Evolutionary conservation across 2,888 invertebrate species (phyloP).

Genomic region (Caenorhabditis zanzibari): DNA sequence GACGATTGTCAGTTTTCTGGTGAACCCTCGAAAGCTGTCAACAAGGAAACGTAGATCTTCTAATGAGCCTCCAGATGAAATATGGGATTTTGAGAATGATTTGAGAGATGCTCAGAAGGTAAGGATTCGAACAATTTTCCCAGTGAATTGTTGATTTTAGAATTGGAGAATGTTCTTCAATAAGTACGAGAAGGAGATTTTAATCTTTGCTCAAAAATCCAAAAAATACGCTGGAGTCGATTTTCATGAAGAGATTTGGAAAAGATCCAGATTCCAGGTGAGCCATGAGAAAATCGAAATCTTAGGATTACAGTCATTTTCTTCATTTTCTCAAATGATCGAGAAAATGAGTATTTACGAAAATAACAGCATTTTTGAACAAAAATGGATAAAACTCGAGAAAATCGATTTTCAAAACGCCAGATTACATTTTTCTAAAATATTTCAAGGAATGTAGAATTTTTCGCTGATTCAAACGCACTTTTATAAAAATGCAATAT

Average conservation of each 20-base stretch:
- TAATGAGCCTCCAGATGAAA: slow-evolving; percentile 14
- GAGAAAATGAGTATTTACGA: too few relatives aligned
- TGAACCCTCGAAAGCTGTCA: slow-evolving; percentile 29
- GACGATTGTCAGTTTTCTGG: slow-evolving; percentile 18
- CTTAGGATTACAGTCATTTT: too few relatives aligned
- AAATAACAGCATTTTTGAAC: too few relatives aligned
- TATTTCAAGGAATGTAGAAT: too few relatives aligned
- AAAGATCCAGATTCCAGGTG: slow-evolving; percentile 29
- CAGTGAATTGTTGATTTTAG: not conserved
- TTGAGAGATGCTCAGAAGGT: slow-evolving; percentile 42
- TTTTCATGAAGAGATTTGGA: slow-evolving; percentile 40
- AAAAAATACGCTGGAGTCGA: slow-evolving; percentile 17
- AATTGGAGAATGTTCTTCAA: slow-evolving; percentile 35
- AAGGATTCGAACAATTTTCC: too few relatives aligned
- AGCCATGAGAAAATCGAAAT: not conserved
- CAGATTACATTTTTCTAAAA: too few relatives aligned
- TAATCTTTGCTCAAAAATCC: not conserved
- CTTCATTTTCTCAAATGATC: too few relatives aligned
- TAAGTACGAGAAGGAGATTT: slow-evolving; percentile 29
- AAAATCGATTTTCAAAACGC: too few relatives aligned
- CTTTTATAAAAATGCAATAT: too few relatives aligned
- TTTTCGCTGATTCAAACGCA: too few relatives aligned
- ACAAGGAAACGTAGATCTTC: not conserved
- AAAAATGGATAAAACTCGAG: too few relatives aligned
- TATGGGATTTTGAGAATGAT: slow-evolving; percentile 38